Evolutionary conservation across 1,140 invertebrate species (phyloP), one percentile per base, ranked within the genome.

Genomic region (Plodia interpunctella): DNA sequence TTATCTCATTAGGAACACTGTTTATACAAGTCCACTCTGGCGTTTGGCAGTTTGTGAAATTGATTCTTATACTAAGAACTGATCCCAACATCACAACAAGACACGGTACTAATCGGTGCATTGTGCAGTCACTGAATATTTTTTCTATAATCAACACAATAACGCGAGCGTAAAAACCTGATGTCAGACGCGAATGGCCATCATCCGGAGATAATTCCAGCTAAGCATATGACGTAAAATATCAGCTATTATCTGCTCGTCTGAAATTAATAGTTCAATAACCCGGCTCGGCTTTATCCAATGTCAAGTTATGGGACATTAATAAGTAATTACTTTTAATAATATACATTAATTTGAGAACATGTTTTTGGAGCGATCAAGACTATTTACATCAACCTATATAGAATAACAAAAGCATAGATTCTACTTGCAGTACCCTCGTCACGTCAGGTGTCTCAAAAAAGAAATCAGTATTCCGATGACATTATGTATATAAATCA

Each of bases 1-100:
- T 59, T 60, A 90, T 74, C 32, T 89, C 81, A 35, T 62, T 75
- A 6, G 75, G 74, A 11, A 66, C 52, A 70, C 79, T 79, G 55
- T 83, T 82, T 10, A 51, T 20, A 66, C 88, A 90, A 20, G 49
- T 74, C 88, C 88, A 90, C 25, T 83, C 83, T 0, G 73, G 59
- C 35, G 68, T 68, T 55, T 88, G 74, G 57, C 88, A 90, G 57
- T 65, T 80, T 0, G 80, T 78, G 53, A 90, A 90, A 44, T 78
- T 80, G n/a, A 90, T 79, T 58, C 79, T 78, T 5, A 80, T 59
- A n/a, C 66, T 72, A 11, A 57, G 49, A 6, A 55, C 60, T 25
- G 54, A 58, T 15, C 35, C 35, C 5, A 38, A 38, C 13, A 38
- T 8, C 35, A 38, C 35, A 38, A 38, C 13, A 38, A 38, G 11